Conservation (phyloP, 2,797 vertebrate genomes). For the Pseudocheirus occidentalis region DNA sequence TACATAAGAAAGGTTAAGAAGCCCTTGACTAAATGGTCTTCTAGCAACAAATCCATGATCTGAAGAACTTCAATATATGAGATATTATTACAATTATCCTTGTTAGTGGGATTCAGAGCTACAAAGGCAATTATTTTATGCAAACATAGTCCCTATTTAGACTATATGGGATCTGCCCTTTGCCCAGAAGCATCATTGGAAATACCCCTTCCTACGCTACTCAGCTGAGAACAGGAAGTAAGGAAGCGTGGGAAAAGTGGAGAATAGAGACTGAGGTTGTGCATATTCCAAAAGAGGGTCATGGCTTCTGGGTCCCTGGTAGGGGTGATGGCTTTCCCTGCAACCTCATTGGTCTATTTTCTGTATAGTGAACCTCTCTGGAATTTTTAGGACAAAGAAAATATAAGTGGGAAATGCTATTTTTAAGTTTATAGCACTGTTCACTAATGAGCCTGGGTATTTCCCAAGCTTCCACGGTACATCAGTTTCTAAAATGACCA, state of each 20-base stretch:
- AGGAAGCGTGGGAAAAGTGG: not conserved
- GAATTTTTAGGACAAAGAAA: conserved; percentile 7
- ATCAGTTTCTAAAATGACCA: not conserved
- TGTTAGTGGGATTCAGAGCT: not conserved
- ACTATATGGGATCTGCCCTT: not conserved
- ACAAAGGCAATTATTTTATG: not conserved
- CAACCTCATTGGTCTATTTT: not conserved
- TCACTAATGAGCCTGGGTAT: not conserved
- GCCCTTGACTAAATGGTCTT: not conserved
- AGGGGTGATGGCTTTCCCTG: not conserved
- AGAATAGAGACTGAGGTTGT: not conserved
- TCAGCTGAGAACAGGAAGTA: not conserved
- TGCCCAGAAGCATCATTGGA: not conserved
- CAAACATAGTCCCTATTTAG: not conserved
- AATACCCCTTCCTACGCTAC: not conserved
- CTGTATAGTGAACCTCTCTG: not conserved
- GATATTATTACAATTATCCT: not conserved
- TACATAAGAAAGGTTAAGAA: not conserved
- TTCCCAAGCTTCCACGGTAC: not conserved
- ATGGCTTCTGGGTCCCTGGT: not conserved
- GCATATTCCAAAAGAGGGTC: not conserved
- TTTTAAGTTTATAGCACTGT: not conserved
- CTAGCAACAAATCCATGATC: not conserved
- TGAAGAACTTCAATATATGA: not conserved
- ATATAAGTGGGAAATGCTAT: not conserved